Evolutionary conservation across 1,140 invertebrate genomes (phyloP).

Genomic region (Drosophila equinoxialis): DNA sequence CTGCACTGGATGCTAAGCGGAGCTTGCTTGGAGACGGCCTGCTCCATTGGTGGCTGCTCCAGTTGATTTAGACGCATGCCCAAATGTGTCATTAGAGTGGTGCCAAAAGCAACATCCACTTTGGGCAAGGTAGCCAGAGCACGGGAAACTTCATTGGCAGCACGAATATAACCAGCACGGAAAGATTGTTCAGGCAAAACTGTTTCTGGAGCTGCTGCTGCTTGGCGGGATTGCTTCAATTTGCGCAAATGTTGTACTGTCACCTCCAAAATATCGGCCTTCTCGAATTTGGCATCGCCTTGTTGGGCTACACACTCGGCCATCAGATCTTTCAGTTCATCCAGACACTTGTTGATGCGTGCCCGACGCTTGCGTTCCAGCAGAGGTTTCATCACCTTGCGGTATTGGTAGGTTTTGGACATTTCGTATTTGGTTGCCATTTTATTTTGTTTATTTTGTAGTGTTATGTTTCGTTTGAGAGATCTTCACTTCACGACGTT

Average conservation of each 20-base stretch:
- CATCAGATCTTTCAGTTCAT: constrained; percentile 96
- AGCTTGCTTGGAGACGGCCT: constrained; percentile 30
- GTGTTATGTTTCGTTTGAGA: constrained; percentile 17
- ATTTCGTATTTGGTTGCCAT: constrained; percentile 81
- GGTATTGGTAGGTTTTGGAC: constrained; percentile 94
- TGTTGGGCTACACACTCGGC: constrained; percentile 91
- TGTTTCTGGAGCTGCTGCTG: constrained; percentile 73
- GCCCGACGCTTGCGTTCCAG: constrained; percentile 96
- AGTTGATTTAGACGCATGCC: constrained; percentile 90
- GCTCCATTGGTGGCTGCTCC: constrained; percentile 57
- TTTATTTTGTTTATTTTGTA: constrained; percentile 23
- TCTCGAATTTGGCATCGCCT: constrained; percentile 96
- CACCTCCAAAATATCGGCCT: constrained; percentile 97
- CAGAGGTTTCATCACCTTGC: constrained; percentile 98
- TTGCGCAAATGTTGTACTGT: constrained; percentile 96
- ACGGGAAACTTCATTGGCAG: constrained; percentile 95
- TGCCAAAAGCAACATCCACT: constrained; percentile 92
- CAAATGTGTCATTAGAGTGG: constrained; percentile 93
- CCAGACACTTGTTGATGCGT: constrained; percentile 96
- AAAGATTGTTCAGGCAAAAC: constrained; percentile 89
- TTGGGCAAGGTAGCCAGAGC: constrained; percentile 92
- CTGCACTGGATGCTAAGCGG: constrained; percentile 69
- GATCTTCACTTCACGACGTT: constrained; percentile 63
- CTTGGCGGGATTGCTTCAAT: constrained; percentile 84
- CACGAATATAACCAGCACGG: constrained; percentile 94